phyloP scores from a whole-genome alignment of 2,797 vertebrate species.

The Typhlichthys subterraneus region DNA sequence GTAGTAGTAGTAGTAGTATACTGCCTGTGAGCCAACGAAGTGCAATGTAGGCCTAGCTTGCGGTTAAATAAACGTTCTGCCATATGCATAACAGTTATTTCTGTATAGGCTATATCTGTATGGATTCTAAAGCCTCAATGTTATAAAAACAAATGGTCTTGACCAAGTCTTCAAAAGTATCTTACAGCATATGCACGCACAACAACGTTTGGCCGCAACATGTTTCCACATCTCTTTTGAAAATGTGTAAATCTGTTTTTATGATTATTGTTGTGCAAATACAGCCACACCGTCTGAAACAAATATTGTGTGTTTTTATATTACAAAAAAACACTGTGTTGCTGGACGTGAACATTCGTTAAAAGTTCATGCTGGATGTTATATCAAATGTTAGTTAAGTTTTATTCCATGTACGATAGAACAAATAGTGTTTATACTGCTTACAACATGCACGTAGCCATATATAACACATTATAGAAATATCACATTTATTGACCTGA shows the following conservation, averaged over 20 bases:
- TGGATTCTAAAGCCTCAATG: not conserved
- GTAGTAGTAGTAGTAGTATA: slow-evolving; percentile 16
- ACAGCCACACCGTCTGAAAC: slow-evolving; percentile 25
- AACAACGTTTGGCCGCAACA: not conserved
- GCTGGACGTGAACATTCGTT: not conserved
- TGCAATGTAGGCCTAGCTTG: too few species aligned
- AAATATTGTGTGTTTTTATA: slow-evolving; percentile 24
- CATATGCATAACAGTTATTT: slow-evolving; percentile 6
- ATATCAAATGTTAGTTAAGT: too few species aligned
- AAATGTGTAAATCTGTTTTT: slow-evolving; percentile 2
- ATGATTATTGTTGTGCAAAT: slow-evolving; percentile 33
- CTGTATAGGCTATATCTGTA: not conserved
- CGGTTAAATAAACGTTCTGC: not conserved
- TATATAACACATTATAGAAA: too few species aligned
- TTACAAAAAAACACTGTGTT: slow-evolving; percentile 6
- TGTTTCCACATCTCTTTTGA: too few species aligned
- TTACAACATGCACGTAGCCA: too few species aligned
- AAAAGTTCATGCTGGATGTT: not conserved
- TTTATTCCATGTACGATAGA: too few species aligned
- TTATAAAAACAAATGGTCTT: not conserved
- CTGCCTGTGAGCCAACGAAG: too few species aligned
- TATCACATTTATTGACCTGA: too few species aligned
- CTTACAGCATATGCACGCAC: slow-evolving; percentile 10
- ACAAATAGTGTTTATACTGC: too few species aligned
- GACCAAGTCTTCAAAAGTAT: slow-evolving; percentile 1